Percentiles rank a stretch among this genome's conserved stretches.
Evolutionary conservation across 2,113 vertebrate species (phyloP).

Genomic region (Kobus ellipsiprymnus): DNA sequence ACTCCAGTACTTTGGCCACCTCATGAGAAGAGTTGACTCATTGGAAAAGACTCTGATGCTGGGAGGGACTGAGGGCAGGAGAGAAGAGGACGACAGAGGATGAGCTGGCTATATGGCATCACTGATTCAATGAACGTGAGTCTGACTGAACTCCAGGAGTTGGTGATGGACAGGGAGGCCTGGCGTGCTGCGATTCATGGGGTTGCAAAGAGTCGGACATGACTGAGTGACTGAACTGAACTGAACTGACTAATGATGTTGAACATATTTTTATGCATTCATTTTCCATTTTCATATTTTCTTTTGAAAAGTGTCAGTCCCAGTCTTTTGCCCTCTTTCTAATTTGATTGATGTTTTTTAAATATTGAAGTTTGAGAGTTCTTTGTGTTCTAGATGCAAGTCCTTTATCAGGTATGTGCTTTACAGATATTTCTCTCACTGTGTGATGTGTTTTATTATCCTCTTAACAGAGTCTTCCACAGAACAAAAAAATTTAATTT

Average conservation of each 20-base stretch:
- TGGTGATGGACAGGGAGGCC: too few relatives aligned
- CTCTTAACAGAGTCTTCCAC: not conserved
- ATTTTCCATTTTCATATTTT: not conserved
- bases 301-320: not conserved
- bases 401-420: not conserved
- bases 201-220: too few relatives aligned
- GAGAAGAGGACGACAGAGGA: too few relatives aligned
- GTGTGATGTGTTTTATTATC: not conserved
- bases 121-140: accelerated
- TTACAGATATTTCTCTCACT: not conserved
- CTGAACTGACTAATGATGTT: not conserved
- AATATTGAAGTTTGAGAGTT: not conserved
- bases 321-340: not conserved
- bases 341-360: not conserved
- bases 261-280: not conserved
- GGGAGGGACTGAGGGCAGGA: too few relatives aligned
- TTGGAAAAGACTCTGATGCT: too few relatives aligned
- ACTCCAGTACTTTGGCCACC: too few relatives aligned
- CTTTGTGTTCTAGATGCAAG: not conserved
- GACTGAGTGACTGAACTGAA: not conserved
- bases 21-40: too few relatives aligned
- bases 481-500: not conserved
- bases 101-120: too few relatives aligned
- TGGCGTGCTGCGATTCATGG: accelerated
- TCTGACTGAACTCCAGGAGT: too few relatives aligned